Conservation (phyloP, 1,140 invertebrate species). For the Drosophila neocordata region DNA sequence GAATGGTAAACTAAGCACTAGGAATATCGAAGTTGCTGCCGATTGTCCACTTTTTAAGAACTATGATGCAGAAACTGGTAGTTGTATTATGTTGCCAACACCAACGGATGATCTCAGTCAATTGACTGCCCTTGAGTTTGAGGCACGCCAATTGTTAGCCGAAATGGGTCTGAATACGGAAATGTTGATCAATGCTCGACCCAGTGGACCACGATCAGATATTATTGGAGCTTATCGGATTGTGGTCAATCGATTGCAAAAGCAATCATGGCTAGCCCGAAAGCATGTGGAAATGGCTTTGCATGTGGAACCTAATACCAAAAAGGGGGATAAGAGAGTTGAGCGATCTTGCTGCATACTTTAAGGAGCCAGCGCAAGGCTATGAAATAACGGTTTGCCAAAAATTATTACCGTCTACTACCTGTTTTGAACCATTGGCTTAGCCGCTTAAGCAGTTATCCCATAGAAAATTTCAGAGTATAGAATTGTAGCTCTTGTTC, state of each 20-base stretch:
- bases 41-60: slow-evolving; percentile 81
- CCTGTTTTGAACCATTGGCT: slow-evolving; percentile 1
- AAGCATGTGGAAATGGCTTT: slow-evolving; percentile 80
- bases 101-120: slow-evolving; percentile 79
- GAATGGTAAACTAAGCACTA: slow-evolving; percentile 71
- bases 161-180: slow-evolving; percentile 81
- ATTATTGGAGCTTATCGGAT: slow-evolving; percentile 84
- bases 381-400: slow-evolving; percentile 4
- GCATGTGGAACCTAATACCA: slow-evolving; percentile 64
- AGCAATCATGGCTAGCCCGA: slow-evolving; percentile 76
- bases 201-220: slow-evolving; percentile 82
- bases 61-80: slow-evolving; percentile 82
- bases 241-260: slow-evolving; percentile 82
- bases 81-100: slow-evolving; percentile 83
- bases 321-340: slow-evolving; percentile 66
- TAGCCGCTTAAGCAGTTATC: slow-evolving; percentile 1
- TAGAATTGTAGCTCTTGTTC: neutral
- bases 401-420: slow-evolving; percentile 4
- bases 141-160: slow-evolving; percentile 81
- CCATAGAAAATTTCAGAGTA: neutral
- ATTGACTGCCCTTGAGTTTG: slow-evolving; percentile 81
- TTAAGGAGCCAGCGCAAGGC: slow-evolving; percentile 40
- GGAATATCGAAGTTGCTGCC: slow-evolving; percentile 74
- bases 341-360: slow-evolving; percentile 80
- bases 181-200: slow-evolving; percentile 80